Base-by-base conservation (phyloP, 92 coral and sea anemone species). In the Actinostola sp. region DNA sequence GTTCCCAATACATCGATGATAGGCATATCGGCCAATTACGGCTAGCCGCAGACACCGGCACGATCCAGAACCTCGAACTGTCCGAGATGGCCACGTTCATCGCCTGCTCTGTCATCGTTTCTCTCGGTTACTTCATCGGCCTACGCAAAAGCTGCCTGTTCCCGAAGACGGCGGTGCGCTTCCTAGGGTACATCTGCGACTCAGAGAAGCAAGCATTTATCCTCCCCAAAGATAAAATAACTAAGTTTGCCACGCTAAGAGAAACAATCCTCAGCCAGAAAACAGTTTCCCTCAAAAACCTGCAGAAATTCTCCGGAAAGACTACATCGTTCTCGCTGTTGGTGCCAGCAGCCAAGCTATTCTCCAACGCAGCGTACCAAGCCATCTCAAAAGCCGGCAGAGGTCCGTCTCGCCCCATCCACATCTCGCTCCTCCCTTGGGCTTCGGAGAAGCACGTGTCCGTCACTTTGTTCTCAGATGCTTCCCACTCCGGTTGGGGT, bases 401-500 rank as follows among this genome's bases (percentile, higher is more conserved):
- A 10, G 11, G 15, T 15, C 61, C 27, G 43, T 33, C 8, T 11
- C 59, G 28, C 24, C 16, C 17, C 4, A 36, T 36, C 42, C 42
- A 11, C 27, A 38, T 39, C 45, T 84, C 21, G 85, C 89, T 8
- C 25, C 50, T 85, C 19, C 90, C 90, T 7, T 85, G 90, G 90
- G 63, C 21, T 15, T 32, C 60, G 12, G 91, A 80, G 63, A 15
- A 51, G 12, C 84, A 84, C 28, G 30, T 54, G 24, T 49, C 36
- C 21, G 34, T 84, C 2, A 4, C 32, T 38, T 30, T 84, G 27
- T 41, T 23, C 39, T 61, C 81, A 6, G 85, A 84, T 29, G 89
- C 89, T 13, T 78, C 84, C 26, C 41, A 66, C 39, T 31, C 89
- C 11, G 76, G 81, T 19, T 84, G 89, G 85, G 77, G 89, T 15